Evolutionary conservation across 64 coral and sea anemone species (phyloP).

Genomic region (Montipora cactus): DNA sequence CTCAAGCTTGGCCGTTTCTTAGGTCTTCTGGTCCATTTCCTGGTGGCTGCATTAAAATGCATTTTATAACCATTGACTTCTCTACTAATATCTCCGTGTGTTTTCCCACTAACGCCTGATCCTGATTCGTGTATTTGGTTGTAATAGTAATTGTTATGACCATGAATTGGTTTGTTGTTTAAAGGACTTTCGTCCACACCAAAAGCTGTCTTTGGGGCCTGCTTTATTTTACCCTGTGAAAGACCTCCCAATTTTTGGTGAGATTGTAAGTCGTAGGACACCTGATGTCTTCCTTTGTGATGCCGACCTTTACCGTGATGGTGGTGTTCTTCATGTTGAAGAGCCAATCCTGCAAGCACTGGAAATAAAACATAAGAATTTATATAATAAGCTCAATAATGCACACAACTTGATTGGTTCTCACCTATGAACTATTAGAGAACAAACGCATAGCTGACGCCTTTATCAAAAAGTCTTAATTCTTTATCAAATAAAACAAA

Average conservation of each 20-base stretch:
- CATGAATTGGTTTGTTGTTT: neutral
- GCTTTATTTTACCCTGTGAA: neutral
- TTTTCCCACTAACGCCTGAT: neutral
- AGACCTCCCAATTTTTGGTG: neutral
- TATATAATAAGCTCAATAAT: too few species aligned
- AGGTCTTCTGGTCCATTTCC: neutral
- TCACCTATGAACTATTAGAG: too few species aligned
- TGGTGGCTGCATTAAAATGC: neutral
- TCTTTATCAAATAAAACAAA: too few species aligned
- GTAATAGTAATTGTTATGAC: neutral
- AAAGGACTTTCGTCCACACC: neutral
- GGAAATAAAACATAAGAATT: neutral
- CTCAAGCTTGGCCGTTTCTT: neutral
- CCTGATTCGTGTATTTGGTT: neutral
- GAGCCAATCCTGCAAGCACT: constrained; percentile 6
- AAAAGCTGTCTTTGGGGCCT: neutral
- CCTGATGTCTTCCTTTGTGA: neutral
- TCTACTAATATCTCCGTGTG: neutral
- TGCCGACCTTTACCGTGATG: neutral
- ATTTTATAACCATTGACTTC: neutral
- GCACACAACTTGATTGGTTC: too few species aligned
- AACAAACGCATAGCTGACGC: too few species aligned
- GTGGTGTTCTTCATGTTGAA: constrained; percentile 8
- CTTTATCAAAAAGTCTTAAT: too few species aligned
- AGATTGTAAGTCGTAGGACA: neutral